phyloP scores from a whole-genome alignment of 1,140 invertebrate species.

The Druon quercuslanigerum region DNA sequence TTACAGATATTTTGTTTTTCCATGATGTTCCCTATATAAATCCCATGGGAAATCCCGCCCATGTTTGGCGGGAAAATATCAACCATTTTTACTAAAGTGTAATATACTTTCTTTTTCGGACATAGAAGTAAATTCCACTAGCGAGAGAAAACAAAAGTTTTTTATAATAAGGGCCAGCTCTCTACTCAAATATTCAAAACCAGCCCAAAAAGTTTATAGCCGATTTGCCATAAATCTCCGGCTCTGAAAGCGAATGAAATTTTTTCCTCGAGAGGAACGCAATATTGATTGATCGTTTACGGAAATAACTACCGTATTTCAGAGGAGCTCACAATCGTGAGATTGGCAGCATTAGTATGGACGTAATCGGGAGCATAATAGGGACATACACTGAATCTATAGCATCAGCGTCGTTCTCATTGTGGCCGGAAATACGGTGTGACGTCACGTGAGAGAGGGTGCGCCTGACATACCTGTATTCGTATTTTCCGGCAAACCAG shows the following conservation, averaged over 20 bases:
- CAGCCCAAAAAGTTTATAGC: neutral
- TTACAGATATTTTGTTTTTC: too few relatives aligned
- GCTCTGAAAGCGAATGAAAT: conserved; percentile 3
- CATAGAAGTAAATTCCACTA: too few relatives aligned
- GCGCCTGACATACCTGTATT: conserved; percentile 47
- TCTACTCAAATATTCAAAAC: too few relatives aligned
- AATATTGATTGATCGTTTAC: conserved; percentile 9
- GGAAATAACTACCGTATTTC: conserved; percentile 10
- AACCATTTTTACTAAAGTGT: too few relatives aligned
- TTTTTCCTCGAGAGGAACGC: conserved; percentile 10
- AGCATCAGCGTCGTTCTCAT: conserved; percentile 2
- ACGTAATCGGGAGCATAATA: conserved; percentile 19
- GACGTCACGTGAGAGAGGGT: conserved; percentile 54
- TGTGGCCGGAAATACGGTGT: conserved; percentile 51
- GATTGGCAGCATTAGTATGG: conserved; percentile 5
- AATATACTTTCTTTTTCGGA: too few relatives aligned
- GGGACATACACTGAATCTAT: conserved; percentile 6
- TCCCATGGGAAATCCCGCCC: too few relatives aligned
- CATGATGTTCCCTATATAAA: too few relatives aligned
- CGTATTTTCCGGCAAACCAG: conserved; percentile 49
- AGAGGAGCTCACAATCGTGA: conserved; percentile 13
- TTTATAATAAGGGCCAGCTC: too few relatives aligned
- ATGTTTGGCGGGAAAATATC: too few relatives aligned
- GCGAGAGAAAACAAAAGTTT: too few relatives aligned
- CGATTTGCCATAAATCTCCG: conserved; percentile 3